phyloP scores from a whole-genome alignment of 2,113 vertebrate species.

The Alaudala cheleensis region DNA sequence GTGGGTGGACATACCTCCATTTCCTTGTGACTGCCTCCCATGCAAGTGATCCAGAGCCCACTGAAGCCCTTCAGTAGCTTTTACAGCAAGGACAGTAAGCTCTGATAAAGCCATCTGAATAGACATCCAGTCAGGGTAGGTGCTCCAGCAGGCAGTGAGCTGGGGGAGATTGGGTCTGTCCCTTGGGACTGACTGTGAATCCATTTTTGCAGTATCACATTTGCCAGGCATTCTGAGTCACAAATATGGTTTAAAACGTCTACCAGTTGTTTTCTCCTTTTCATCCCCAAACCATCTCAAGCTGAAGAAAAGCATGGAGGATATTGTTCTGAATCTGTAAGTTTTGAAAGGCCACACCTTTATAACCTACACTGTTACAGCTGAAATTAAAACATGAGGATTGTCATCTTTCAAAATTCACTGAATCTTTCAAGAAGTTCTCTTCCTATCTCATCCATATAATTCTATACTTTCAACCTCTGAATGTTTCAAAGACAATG shows the following conservation, averaged over 20 bases:
- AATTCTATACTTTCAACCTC: not conserved
- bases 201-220: not conserved
- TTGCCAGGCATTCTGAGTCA: accelerated
- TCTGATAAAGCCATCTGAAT: not conserved
- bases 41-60: not conserved
- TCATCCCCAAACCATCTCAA: not conserved
- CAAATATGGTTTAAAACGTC: not conserved
- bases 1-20: accelerated
- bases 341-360: not conserved
- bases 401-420: not conserved
- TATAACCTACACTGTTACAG: not conserved
- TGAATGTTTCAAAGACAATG: not conserved
- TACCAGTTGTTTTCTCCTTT: not conserved
- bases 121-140: accelerated
- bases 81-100: not conserved
- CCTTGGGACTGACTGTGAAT: not conserved
- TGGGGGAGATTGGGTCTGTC: not conserved
- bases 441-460: not conserved
- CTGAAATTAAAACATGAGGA: not conserved
- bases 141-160: not conserved
- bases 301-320: not conserved
- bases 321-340: not conserved
- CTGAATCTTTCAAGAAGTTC: not conserved
- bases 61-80: not conserved
- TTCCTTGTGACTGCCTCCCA: not conserved